These are phyloP conservation scores for Caradrina kadenii DNA, from an alignment of 2,888 invertebrate genomes.

Conservation along the genomic window DNA sequence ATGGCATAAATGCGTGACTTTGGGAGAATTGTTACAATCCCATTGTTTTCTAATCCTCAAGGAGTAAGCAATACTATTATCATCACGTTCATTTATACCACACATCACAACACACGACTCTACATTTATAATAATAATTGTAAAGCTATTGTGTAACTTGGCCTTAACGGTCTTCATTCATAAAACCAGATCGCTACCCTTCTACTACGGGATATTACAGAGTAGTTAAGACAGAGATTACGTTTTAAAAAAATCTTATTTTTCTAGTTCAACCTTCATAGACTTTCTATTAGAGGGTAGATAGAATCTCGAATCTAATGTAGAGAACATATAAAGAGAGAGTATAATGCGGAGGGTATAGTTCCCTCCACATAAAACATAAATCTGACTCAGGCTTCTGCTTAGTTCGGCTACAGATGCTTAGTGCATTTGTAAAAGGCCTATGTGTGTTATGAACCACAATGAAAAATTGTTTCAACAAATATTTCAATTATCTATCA, in stretches of 20 bases:
- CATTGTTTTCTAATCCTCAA: slow-evolving; percentile 2
- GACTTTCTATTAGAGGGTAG: not conserved
- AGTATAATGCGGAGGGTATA: no score
- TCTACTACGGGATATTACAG: slow-evolving; percentile 44
- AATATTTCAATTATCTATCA: no score
- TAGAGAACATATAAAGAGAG: no score
- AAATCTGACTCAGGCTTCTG: no score
- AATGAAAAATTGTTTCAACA: no score
- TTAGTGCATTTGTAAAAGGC: no score
- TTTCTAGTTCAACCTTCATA: not conserved
- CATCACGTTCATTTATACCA: not conserved
- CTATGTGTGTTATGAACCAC: no score
- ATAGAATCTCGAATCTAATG: not conserved
- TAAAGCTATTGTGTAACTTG: slow-evolving; percentile 27
- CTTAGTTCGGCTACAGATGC: no score
- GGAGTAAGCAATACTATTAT: slow-evolving; percentile 15
- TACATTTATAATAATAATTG: not conserved
- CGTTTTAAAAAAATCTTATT: not conserved
- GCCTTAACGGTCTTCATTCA: slow-evolving; percentile 53
- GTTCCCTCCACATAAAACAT: not conserved
- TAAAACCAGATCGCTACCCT: slow-evolving; percentile 64
- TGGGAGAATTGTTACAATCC: not conserved
- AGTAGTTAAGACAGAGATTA: slow-evolving; percentile 53
- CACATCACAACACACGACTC: slow-evolving; percentile 1
- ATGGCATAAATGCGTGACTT: no score